Conservation (phyloP, 2,888 invertebrate genomes). For the Formica aserva region DNA sequence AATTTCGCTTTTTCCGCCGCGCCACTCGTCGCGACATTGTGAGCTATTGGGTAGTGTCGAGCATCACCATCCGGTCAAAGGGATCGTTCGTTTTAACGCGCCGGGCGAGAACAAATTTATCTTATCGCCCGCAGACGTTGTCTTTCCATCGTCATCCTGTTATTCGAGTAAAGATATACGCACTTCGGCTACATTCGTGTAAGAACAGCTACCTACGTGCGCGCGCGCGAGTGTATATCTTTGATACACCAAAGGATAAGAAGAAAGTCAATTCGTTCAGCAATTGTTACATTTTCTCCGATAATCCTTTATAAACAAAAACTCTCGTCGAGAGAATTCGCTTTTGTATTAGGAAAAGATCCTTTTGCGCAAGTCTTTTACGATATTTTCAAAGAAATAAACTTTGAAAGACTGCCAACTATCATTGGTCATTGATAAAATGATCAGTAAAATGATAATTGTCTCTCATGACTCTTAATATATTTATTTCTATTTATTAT, state of each 20-base stretch:
- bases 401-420: background rate
- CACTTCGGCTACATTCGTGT: background rate
- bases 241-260: background rate
- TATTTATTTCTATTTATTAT: background rate
- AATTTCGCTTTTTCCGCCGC: slow-evolving; percentile 52
- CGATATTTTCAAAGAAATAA: background rate
- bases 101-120: slow-evolving; percentile 71
- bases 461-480: background rate
- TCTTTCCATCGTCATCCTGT: slow-evolving; percentile 67
- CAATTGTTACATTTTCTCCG: background rate
- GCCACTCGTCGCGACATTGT: slow-evolving; percentile 21
- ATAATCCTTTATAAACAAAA: background rate
- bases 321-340: background rate
- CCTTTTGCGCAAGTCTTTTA: background rate
- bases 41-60: slow-evolving; percentile 64
- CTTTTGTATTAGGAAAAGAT: background rate
- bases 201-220: background rate
- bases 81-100: slow-evolving; percentile 63
- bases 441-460: background rate
- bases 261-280: slow-evolving; percentile 29
- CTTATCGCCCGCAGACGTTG: slow-evolving; percentile 70
- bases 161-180: slow-evolving; percentile 43
- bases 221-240: background rate
- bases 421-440: background rate
- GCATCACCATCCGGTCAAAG: slow-evolving; percentile 59